These are phyloP conservation scores for Frankliniella intonsa DNA, from an alignment of 2,888 invertebrate species.

Conservation along the genomic window DNA sequence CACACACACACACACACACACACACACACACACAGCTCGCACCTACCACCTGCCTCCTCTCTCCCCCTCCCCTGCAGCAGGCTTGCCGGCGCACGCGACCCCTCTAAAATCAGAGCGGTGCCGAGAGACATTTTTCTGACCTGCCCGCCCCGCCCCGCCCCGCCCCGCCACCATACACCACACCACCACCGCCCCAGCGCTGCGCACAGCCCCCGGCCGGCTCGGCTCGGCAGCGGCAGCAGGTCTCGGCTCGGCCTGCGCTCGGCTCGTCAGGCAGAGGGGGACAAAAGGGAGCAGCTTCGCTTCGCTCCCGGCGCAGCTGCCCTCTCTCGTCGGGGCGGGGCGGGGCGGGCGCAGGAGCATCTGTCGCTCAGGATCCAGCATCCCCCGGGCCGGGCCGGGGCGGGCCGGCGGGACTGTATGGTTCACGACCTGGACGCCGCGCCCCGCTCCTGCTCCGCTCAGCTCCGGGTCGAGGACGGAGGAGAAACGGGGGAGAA, in stretches of 20 bases:
- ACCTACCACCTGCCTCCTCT: not conserved
- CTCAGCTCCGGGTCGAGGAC: too few species aligned
- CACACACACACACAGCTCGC: not conserved
- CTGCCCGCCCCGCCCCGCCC: not conserved
- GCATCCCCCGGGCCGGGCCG: not conserved
- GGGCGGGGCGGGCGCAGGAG: not conserved
- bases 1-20: conserved; percentile 14
- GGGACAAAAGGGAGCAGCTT: not conserved
- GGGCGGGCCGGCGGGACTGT: too few species aligned
- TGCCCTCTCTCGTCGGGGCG: not conserved
- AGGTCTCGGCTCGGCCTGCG: not conserved
- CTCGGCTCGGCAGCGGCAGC: not conserved
- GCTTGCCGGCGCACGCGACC: not conserved
- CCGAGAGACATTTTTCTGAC: not conserved
- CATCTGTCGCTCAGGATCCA: too few species aligned
- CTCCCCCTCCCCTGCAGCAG: not conserved
- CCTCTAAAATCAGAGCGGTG: not conserved
- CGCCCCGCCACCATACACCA: not conserved
- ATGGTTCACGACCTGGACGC: too few species aligned
- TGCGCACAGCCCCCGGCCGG: not conserved
- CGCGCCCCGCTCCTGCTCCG: not conserved
- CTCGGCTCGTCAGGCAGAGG: not conserved
- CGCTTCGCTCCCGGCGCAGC: not conserved
- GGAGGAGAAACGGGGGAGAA: too few species aligned
- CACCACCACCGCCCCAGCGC: not conserved